Base-by-base conservation (phyloP, 1,140 invertebrate species). In the Eufriesea mexicana region DNA sequence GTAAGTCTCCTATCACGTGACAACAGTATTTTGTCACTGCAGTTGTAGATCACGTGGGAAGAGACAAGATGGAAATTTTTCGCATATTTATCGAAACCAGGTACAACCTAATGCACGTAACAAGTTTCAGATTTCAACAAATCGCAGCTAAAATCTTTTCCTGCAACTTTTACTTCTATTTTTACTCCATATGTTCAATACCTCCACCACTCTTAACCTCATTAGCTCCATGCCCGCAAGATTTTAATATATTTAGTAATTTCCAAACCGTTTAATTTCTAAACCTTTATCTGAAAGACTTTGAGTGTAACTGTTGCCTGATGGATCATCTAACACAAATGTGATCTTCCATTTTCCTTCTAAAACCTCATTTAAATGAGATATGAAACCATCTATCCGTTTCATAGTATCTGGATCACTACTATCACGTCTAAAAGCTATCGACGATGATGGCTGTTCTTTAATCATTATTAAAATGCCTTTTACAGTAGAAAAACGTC, bases 241-340 rank as follows among this genome's bases (percentile, higher is more conserved):
- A n/a, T n/a, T n/a, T n/a, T n/a, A n/a, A n/a, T n/a, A 92, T 99
- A 99, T 47, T 96, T 95, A 2, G 95, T 96, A 25, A 99, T 96
- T 59, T 94, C 96, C 67, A 99, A 93, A 88, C 96, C 95, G 5
- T 95, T n/a, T n/a, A n/a, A n/a, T 94, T 91, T 98, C 97, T 16
- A 95, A 93, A 25, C 97, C 96, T 76, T 97, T 96, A 49, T 97
- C 97, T 62, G 95, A 96, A 0, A 98, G 92, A 92, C 97, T 98
- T 95, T 99, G 98, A 61, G 99, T 94, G 93, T 99, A 99, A 89
- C 98, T 99, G 94, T 99, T 99, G 20, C 99, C 99, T 57, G 99
- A 98, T 20, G 99, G 98, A 95, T 99, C 99, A 94, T 99, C 98
- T 64, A 99, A 92, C 25, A 99, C 93, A 6, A 99, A 87, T 1